Evolutionary conservation across 2,797 vertebrate species (phyloP).

Genomic region (Hypotaenidia okinawae): DNA sequence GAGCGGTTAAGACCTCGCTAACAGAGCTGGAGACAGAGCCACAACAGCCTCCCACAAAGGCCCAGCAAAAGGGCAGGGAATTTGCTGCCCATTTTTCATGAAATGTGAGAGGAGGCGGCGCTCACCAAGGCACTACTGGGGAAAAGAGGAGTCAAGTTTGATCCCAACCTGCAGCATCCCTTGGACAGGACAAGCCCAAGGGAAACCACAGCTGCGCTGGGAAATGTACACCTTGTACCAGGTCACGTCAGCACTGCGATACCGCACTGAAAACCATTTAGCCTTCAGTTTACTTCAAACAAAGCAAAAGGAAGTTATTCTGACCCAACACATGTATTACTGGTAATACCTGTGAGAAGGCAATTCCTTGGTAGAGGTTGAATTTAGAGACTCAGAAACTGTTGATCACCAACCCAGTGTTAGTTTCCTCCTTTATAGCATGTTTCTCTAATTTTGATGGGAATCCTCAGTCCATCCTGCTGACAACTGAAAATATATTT

Average conservation of each 20-base stretch:
- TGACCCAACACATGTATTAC: not conserved
- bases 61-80: not conserved
- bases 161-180: not conserved
- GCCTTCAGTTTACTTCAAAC: not conserved
- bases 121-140: not conserved
- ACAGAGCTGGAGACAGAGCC: slow-evolving; percentile 4
- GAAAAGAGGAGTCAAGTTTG: not conserved
- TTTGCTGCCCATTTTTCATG: not conserved
- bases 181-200: not conserved
- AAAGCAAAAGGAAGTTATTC: not conserved
- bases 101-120: rapidly evolving
- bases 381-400: not conserved
- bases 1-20: not conserved
- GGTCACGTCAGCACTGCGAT: not conserved
- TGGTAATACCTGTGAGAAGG: not conserved
- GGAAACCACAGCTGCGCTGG: not conserved
- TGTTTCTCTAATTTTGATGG: not conserved
- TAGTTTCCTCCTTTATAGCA: not conserved
- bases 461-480: not conserved
- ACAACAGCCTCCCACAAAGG: not conserved
- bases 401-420: not conserved
- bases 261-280: not conserved
- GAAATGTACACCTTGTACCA: not conserved
- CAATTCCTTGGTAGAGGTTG: not conserved
- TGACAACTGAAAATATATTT: not conserved